Conservation (phyloP, 2,797 vertebrate species). For the Gymnoscopelus braueri region DNA sequence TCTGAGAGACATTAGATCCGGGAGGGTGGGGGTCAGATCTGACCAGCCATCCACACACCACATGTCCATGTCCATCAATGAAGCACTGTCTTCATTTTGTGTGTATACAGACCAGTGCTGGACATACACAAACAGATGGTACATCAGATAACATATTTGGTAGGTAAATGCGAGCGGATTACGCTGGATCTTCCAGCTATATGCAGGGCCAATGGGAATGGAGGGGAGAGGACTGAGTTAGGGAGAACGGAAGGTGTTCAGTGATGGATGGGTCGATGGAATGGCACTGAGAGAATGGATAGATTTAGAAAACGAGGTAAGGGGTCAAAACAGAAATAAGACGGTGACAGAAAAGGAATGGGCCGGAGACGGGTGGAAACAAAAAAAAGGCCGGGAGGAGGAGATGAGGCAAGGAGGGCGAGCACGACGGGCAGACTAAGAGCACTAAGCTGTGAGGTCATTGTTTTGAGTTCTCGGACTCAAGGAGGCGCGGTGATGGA, state of each 20-base stretch:
- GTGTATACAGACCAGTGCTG: constrained; percentile 47
- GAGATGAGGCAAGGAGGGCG: neutral
- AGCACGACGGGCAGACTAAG: constrained; percentile 17
- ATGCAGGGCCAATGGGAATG: neutral
- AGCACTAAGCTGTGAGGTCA: constrained; percentile 45
- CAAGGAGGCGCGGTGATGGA: constrained; percentile 50
- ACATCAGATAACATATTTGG: constrained; percentile 30
- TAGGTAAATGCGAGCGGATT: constrained; percentile 33
- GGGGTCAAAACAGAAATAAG: constrained; percentile 5
- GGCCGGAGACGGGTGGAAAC: constrained; percentile 30
- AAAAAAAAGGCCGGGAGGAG: neutral
- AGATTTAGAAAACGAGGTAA: neutral
- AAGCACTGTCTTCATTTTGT: constrained; percentile 57
- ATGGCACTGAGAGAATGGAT: constrained; percentile 35
- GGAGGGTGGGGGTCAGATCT: constrained; percentile 32
- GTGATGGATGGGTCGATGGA: neutral
- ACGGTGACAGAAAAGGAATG: constrained; percentile 9
- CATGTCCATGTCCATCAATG: constrained; percentile 3
- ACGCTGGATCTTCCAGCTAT: constrained; percentile 19
- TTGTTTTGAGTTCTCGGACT: constrained; percentile 52
- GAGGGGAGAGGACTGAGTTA: neutral
- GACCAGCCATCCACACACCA: constrained; percentile 30
- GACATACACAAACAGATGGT: constrained; percentile 61
- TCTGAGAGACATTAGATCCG: constrained; percentile 49
- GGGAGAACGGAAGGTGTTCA: neutral